Percentiles rank a stretch among this genome's conserved stretches.
phyloP scores from a whole-genome alignment of 2,797 vertebrate species.

The Hybognathus amarus region DNA sequence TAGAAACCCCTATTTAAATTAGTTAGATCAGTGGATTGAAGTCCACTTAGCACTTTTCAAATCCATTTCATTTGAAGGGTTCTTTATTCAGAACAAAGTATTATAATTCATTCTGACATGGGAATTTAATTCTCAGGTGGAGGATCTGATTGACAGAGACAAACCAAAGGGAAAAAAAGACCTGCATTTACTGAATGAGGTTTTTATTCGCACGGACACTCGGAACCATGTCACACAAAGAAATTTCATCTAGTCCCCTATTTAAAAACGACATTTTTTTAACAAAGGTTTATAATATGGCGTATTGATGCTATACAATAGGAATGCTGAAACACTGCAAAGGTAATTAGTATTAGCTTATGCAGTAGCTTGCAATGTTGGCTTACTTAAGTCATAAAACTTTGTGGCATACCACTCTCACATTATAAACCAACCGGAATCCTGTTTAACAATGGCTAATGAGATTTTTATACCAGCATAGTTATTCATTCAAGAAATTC shows the following conservation, averaged over 20 bases:
- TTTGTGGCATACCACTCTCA: conserved; percentile 41
- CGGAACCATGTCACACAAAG: not conserved
- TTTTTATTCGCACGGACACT: conserved; percentile 5
- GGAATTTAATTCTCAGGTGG: conserved; percentile 31
- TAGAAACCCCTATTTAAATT: not conserved
- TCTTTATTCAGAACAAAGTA: conserved; percentile 21
- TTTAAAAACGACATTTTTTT: not conserved
- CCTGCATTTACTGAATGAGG: not conserved
- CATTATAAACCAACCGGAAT: conserved; percentile 44
- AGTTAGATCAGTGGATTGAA: not conserved
- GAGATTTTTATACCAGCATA: conserved; percentile 45
- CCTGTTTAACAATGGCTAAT: conserved; percentile 47
- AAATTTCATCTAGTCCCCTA: not conserved
- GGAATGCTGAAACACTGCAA: conserved; percentile 13
- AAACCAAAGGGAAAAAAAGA: conserved; percentile 2
- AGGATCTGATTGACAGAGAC: conserved; percentile 31
- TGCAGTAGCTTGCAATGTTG: conserved; percentile 27
- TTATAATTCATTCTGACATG: conserved; percentile 42
- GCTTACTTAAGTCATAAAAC: conserved; percentile 48
- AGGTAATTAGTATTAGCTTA: conserved; percentile 36
- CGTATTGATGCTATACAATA: not conserved
- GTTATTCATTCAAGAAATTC: conserved; percentile 38
- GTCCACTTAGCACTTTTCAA: conserved; percentile 33
- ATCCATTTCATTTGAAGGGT: conserved; percentile 34
- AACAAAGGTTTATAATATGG: not conserved